Base-by-base conservation (phyloP, 2,113 vertebrate genomes). In the Aleadryas rufinucha region DNA sequence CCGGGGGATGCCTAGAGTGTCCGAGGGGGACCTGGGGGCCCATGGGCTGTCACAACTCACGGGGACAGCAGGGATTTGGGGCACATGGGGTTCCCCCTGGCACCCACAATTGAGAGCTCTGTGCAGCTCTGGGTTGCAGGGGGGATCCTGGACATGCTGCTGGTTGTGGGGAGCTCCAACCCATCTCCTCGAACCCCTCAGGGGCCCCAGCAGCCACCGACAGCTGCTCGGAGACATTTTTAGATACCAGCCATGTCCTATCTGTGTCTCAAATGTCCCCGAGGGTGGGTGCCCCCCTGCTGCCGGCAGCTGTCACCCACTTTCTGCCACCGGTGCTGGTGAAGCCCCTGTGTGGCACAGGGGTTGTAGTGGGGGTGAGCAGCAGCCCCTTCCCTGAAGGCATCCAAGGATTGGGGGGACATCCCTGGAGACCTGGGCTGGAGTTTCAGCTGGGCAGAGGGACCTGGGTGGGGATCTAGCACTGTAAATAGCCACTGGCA, bases 161-260 rank as follows among this genome's bases (percentile, higher is more conserved):
- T 53, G 82, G 45, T 26, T 6, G 1, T 24, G 16, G 23, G 44
- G 19, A 79, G 41, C 39, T 56, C 63, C 65, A 59, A 2, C 9
- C 9, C 1, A 1, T 37, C 54, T 93, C 52, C 80, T 35, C 0
- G 0, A 49, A 83, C 94, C 96, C 96, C 26, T 72, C 6, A 3
- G 68, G 93, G 95, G 95, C 95, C 96, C 80, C 96, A 56, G 71
- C 42, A 44, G 17, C 60, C 8, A 4, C 57, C 1, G 13, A 39
- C 96, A 97, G 96, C 93, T 97, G 96, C 89, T 88, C 11, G 0
- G 35, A 18, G 59, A 89, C 95, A 92, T 92, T 97, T 97, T 95
- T 97, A 97, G 96, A 95, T 88, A 92, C 61, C 47, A 6, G 82
- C 75, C 63, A 8, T 1, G 57, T 90, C 95, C 96, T 89, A 69